phyloP scores from a whole-genome alignment of 1,140 invertebrate species.

The Hyphantria cunea region DNA sequence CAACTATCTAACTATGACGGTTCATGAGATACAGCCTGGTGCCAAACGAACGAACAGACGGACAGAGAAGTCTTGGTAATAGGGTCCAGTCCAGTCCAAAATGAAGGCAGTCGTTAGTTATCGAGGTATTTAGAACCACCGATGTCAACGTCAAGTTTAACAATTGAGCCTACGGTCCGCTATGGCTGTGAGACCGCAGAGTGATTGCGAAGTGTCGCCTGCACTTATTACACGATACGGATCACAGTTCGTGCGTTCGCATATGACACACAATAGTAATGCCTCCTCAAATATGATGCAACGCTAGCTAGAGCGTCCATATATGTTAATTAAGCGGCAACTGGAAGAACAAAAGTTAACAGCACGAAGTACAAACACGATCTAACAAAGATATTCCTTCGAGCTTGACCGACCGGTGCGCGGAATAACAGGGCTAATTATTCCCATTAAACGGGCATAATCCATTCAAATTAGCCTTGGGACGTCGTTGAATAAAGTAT shows the following conservation, averaged over 20 bases:
- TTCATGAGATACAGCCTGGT: no score
- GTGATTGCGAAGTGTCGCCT: conserved; percentile 41
- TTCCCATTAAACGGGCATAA: conserved; percentile 74
- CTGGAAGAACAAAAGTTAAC: conserved; percentile 54
- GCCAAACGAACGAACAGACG: no score
- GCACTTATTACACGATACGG: conserved; percentile 32
- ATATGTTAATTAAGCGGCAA: conserved; percentile 56
- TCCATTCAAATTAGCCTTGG: conserved; percentile 79
- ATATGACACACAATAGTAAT: conserved; percentile 36
- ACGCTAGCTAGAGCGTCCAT: conserved; percentile 30
- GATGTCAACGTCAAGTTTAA: conserved; percentile 40
- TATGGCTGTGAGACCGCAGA: conserved; percentile 42
- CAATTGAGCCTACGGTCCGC: conserved; percentile 42
- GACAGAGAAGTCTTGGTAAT: no score
- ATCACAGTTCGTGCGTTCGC: conserved; percentile 24
- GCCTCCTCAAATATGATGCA: conserved; percentile 37
- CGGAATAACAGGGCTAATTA: conserved; percentile 72
- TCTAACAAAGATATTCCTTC: conserved; percentile 49
- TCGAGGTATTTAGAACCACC: conserved; percentile 43
- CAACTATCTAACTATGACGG: no score
- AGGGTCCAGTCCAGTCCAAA: no score
- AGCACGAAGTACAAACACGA: conserved; percentile 42
- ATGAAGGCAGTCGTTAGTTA: conserved; percentile 48
- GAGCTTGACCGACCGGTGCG: conserved; percentile 24
- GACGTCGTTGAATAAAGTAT: conserved; percentile 75